Evolutionary conservation across 1,140 invertebrate species (phyloP), one percentile per base, ranked within the genome.

Genomic region (Platorchestia sp.): DNA sequence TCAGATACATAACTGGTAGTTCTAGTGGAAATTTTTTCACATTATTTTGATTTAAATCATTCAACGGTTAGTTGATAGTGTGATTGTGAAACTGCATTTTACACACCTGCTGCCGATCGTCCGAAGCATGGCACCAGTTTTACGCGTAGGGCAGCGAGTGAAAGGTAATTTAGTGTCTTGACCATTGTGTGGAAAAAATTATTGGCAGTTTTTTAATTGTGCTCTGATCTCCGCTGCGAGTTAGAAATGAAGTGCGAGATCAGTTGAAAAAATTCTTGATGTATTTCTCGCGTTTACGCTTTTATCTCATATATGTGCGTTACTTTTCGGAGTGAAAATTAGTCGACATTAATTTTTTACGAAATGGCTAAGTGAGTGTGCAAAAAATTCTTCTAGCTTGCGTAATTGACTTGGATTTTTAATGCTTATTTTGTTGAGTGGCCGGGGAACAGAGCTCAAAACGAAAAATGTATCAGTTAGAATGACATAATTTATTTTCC

Each of bases 91-190:
- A 75, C 36, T 75, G 47, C 47, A 51, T 19, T 51, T 6, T 51
- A 51, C 47, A 19, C 47, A 51, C 19, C 47, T 51, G 6, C 47
- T 51, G n/a, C n/a, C n/a, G 47, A 75, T 36, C 3, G 3, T 75
- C 59, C 59, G 27, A 14, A 75, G 59, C 22, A 89, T 89, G 87
- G 87, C 87, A 42, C 87, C 87, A 42, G 87, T 89, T 41, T 44
- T 42, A 89, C 87, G 87, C 87, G 43, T 89, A 44, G 87, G 87
- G 87, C 87, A 42, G 87, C 87, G 87, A 89, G 87, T 89, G 87
- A 89, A 89, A 89, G 87, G 87, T 89, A 44, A 75, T 75, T 75
- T 75, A 75, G 14, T 3, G 36, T 75, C 59, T 51, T 51, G 59
- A 75, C 59, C 27, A 75, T 75, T 75, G 27, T 75, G 36, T 10